phyloP scores from a whole-genome alignment of 2,113 vertebrate genomes.

The Himantopus leucocephalus region DNA sequence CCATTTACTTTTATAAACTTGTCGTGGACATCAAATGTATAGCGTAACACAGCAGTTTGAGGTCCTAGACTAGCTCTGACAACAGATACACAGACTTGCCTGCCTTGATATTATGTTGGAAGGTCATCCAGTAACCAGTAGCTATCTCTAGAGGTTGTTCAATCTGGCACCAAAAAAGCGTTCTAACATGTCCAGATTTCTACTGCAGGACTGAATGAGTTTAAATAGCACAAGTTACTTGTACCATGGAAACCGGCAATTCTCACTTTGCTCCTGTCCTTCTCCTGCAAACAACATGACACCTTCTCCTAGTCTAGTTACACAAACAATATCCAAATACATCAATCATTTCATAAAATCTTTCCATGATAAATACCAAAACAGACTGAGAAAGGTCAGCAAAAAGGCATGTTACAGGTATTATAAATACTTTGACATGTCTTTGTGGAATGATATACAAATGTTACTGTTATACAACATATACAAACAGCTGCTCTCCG shows the following conservation, averaged over 20 bases:
- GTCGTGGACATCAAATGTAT: neutral
- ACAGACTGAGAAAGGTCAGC: slow-evolving; percentile 45
- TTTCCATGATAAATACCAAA: slow-evolving; percentile 40
- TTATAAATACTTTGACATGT: neutral
- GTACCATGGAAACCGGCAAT: neutral
- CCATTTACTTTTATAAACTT: neutral
- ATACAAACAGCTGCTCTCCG: neutral
- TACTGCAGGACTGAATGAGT: neutral
- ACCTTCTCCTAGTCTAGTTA: neutral
- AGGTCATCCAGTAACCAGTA: neutral
- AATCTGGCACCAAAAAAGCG: neutral
- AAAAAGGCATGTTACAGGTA: neutral
- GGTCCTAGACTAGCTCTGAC: neutral
- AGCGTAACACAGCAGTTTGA: neutral
- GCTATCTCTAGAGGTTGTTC: neutral
- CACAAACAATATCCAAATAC: neutral
- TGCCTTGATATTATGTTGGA: neutral
- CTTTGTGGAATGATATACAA: neutral
- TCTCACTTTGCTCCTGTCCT: neutral
- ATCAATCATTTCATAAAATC: slow-evolving; percentile 40
- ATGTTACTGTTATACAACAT: neutral
- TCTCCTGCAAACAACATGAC: neutral
- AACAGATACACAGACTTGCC: neutral
- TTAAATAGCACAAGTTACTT: neutral
- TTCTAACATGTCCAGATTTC: neutral